Conservation (phyloP, 2,888 invertebrate species). For the Cephus rjabovi region DNA sequence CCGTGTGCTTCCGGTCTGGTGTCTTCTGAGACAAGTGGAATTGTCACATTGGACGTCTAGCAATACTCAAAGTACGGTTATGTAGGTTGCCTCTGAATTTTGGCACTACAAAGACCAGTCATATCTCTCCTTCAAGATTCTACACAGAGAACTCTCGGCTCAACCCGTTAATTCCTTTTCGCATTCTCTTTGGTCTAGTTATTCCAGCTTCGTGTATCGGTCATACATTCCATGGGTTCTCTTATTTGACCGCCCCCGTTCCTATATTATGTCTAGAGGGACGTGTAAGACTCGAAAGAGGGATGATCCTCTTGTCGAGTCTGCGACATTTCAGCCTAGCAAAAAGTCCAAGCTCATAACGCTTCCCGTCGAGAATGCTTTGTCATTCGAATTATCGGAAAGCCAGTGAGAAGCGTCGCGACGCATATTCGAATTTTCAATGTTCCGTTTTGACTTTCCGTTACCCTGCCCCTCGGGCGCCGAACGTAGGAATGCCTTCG, state of each 20-base stretch:
- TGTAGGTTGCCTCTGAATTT: conserved; percentile 36
- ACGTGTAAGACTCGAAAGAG: conserved; percentile 22
- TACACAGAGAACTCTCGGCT: conserved; percentile 29
- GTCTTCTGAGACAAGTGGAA: not conserved
- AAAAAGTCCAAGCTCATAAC: not conserved
- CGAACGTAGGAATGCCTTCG: not conserved
- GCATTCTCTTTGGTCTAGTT: not conserved
- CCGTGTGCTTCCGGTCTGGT: not conserved
- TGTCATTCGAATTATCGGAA: not conserved
- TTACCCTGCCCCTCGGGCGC: not conserved
- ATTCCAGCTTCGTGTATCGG: conserved; percentile 46
- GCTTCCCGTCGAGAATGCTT: not conserved
- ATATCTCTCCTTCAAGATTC: conserved; percentile 52
- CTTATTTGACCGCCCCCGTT: conserved; percentile 50
- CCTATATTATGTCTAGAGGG: conserved; percentile 56
- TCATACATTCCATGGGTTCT: conserved; percentile 43
- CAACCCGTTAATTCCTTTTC: conserved; percentile 5
- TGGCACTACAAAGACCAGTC: conserved; percentile 55
- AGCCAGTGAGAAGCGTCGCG: not conserved
- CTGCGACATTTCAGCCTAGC: not conserved
- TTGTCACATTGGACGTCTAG: not conserved
- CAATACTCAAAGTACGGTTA: not conserved
- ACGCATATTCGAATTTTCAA: not conserved
- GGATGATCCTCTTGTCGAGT: conserved; percentile 4
- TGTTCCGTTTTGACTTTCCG: not conserved